Conservation (phyloP, 2,888 invertebrate genomes). For the Mantis religiosa region DNA sequence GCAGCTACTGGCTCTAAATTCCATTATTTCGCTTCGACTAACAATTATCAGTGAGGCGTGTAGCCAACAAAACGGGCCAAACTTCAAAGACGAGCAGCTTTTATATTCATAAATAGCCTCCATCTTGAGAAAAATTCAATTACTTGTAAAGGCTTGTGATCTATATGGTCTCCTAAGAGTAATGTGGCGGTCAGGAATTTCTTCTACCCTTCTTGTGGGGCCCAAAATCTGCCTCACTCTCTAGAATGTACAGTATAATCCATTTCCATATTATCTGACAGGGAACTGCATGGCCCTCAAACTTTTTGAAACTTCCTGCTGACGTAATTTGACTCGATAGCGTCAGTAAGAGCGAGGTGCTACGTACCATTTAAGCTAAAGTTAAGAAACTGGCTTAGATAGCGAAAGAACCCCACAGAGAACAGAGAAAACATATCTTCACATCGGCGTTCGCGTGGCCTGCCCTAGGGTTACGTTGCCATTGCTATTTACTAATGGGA, state of each 20-base stretch:
- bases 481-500: too few species aligned
- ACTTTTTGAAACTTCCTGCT: too few species aligned
- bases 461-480: too few species aligned
- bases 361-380: too few species aligned
- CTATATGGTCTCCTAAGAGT: background rate
- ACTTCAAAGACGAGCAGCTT: background rate
- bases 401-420: too few species aligned
- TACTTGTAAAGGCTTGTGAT: background rate
- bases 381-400: too few species aligned
- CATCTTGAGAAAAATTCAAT: background rate
- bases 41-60: background rate
- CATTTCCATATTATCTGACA: too few species aligned
- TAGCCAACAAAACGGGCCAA: background rate
- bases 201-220: background rate
- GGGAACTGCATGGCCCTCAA: too few species aligned
- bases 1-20: background rate
- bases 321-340: too few species aligned
- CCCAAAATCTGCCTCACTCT: background rate
- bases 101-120: background rate
- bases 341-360: too few species aligned
- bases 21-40: background rate
- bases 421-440: too few species aligned
- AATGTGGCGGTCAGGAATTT: background rate
- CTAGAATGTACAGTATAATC: background rate
- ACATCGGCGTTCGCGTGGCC: too few species aligned